Percentiles rank a stretch among this genome's conserved stretches.
phyloP scores from a whole-genome alignment of 2,888 invertebrate species.

The Pterostichus madidus region DNA sequence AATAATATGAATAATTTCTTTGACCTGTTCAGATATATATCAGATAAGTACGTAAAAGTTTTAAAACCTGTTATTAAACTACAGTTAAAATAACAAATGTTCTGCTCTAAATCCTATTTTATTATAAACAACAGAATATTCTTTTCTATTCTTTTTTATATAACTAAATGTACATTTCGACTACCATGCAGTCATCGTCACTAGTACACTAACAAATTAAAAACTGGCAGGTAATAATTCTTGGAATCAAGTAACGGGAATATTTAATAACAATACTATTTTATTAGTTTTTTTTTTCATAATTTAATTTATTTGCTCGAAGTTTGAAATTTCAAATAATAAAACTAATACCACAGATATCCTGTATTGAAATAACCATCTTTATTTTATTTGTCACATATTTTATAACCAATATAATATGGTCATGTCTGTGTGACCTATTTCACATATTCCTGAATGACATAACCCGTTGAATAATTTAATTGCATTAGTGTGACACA shows the following conservation, averaged over 20 bases:
- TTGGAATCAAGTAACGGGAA: no score
- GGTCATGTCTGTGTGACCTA: constrained; percentile 38
- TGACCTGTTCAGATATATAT: no score
- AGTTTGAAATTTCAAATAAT: constrained; percentile 15
- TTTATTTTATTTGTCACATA: constrained; percentile 19
- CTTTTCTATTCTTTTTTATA: no score
- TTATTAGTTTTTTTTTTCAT: neutral
- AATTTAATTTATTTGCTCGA: constrained; percentile 6
- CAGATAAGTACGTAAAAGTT: no score
- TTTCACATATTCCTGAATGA: constrained; percentile 17
- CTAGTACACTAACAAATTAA: no score
- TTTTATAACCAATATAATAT: constrained; percentile 29
- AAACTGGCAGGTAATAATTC: no score
- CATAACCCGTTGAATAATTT: constrained; percentile 30
- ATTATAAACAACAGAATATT: no score
- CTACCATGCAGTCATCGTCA: no score
- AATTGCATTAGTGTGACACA: constrained; percentile 34
- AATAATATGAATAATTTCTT: no score
- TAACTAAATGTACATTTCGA: no score
- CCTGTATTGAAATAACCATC: constrained; percentile 10
- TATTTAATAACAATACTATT: no score
- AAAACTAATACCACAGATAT: neutral
- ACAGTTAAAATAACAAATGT: constrained; percentile 7
- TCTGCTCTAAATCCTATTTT: neutral
- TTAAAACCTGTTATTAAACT: neutral